Evolutionary conservation across 2,888 invertebrate species (phyloP), one percentile per base, ranked within the genome.

Genomic region (Escarpia spicata): DNA sequence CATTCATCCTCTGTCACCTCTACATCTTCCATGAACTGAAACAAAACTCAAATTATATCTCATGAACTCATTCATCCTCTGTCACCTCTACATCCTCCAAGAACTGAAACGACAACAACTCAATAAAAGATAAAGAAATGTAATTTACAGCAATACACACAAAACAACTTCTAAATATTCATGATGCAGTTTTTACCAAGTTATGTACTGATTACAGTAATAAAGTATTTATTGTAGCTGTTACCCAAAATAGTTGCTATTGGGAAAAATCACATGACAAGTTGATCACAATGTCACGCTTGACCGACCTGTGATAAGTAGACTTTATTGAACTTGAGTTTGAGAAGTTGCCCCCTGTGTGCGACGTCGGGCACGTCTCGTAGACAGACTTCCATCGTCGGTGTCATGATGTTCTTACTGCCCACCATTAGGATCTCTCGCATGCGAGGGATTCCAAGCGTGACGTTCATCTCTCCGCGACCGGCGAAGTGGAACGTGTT

Each of bases 401-500:
- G 99, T 0, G 99, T 99, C 96, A 98, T 98, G 19, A 99, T 98
- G 93, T 98, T 98, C n/a, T 97, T 97, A 0, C 98, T 98, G 0
- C 99, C 99, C 3, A 97, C 98, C 99, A 99, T 99, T 0, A 99
- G 97, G 95, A 99, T 99, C 97, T 99, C 99, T 95, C 99, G 97
- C 8, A 99, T 97, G 95, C 99, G 98, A 0, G 99, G 99, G 95
- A 99, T 99, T 94, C 99, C 99, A n/a, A 99, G 97, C 0, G 99
- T 99, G 0, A 99, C 99, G 97, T 99, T 99, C 99, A 99, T 99
- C 97, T 99, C 99, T 97, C 99, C 99, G 97, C 99, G 98, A 96
- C 99, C 99, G 95, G 99, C 99, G 96, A 99, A 99, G 96, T 99
- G 99, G 97, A 99, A 99, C 90, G 99, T 99, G 96, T 99, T 99